Evolutionary conservation across 2,113 vertebrate genomes (phyloP).

Genomic region (Amia ocellicauda): DNA sequence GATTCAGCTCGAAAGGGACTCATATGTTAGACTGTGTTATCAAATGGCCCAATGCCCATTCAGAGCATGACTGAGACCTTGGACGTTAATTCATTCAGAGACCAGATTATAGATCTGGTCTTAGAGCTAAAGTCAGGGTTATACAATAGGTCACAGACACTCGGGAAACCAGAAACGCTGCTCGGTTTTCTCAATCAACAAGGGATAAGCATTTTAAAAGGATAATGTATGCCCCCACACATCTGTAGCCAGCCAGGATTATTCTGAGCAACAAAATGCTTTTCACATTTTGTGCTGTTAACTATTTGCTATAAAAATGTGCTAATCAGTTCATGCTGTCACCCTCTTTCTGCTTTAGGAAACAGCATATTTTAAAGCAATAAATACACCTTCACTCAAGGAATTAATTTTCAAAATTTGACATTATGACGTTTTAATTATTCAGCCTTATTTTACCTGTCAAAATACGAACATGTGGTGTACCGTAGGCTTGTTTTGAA

Average conservation of each 20-base stretch:
- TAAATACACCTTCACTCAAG: too few species aligned
- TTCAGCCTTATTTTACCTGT: too few species aligned
- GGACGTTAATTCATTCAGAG: slow-evolving; percentile 22
- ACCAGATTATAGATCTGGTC: not conserved
- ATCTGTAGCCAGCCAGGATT: slow-evolving; percentile 17
- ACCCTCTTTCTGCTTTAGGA: too few species aligned
- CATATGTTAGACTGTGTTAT: too few species aligned
- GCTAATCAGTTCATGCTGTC: too few species aligned
- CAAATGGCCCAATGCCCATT: slow-evolving; percentile 18
- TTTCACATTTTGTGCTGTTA: slow-evolving; percentile 10
- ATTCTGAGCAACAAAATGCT: slow-evolving; percentile 15
- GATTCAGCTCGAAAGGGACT: too few species aligned
- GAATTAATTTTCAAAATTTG: too few species aligned
- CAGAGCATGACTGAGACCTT: slow-evolving; percentile 21
- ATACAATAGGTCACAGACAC: slow-evolving; percentile 10
- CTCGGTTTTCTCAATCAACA: slow-evolving; percentile 31
- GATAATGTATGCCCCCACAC: not conserved
- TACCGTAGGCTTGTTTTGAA: too few species aligned
- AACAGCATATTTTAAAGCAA: too few species aligned
- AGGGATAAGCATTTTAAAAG: slow-evolving; percentile 20
- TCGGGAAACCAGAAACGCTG: slow-evolving; percentile 16
- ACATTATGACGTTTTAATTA: too few species aligned
- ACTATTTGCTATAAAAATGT: too few species aligned
- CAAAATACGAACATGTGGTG: too few species aligned
- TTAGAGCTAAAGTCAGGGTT: slow-evolving; percentile 1